Evolutionary conservation across 2,113 vertebrate genomes (phyloP).

Genomic region (Psilopsiagon aurifrons): DNA sequence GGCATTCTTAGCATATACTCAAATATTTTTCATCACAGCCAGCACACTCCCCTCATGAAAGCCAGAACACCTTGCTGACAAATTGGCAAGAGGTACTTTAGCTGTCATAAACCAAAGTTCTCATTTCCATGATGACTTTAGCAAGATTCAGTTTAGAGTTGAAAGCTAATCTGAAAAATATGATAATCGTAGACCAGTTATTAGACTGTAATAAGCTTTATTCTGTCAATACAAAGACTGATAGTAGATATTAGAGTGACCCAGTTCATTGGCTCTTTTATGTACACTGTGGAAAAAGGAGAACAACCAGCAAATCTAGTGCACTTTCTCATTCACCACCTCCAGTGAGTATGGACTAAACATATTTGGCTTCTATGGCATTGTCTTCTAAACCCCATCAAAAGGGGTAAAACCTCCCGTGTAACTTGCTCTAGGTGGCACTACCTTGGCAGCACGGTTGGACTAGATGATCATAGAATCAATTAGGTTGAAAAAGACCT

Average conservation of each 20-base stretch:
- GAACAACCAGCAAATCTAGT: neutral
- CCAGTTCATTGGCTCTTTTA: neutral
- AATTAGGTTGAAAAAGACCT: neutral
- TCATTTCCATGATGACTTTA: neutral
- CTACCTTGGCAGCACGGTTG: neutral
- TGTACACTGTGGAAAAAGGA: neutral
- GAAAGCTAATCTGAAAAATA: neutral
- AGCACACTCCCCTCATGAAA: neutral
- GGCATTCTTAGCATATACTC: neutral
- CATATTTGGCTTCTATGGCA: neutral
- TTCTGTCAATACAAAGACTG: neutral
- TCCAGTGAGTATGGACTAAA: neutral
- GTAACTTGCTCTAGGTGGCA: neutral
- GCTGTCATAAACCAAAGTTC: neutral
- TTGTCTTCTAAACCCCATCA: accelerated
- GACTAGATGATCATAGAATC: neutral
- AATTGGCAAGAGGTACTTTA: neutral
- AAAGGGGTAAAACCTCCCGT: neutral
- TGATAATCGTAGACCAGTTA: neutral
- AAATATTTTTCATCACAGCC: neutral
- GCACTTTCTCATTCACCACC: neutral
- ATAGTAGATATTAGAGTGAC: neutral
- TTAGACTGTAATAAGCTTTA: neutral
- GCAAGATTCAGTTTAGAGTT: neutral
- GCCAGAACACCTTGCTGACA: neutral